Evolutionary conservation across 1,140 invertebrate species (phyloP).

Genomic region (Lucilia sericata): DNA sequence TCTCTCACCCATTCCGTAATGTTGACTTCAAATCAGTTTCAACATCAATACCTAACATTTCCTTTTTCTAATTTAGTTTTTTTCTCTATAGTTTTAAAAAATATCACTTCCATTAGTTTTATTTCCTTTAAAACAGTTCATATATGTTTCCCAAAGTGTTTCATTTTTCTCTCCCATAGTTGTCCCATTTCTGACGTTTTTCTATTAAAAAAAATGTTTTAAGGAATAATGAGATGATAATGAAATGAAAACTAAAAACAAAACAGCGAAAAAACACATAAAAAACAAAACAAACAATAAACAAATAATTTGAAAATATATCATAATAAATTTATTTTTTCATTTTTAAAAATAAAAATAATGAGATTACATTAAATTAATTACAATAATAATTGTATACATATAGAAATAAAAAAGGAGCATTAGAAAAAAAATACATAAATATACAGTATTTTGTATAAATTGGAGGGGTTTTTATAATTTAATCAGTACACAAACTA

Average conservation of each 20-base stretch:
- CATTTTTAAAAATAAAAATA: background rate
- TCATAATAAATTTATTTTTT: background rate
- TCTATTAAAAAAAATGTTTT: no score
- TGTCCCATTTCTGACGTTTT: background rate
- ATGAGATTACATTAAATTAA: constrained; percentile 24
- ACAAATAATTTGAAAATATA: background rate
- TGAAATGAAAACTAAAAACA: background rate
- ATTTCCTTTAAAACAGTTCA: no score
- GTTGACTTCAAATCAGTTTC: no score
- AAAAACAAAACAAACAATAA: background rate
- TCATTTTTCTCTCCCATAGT: background rate
- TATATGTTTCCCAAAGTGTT: background rate
- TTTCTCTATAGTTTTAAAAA: no score
- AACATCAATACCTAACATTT: no score
- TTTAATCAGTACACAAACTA: background rate
- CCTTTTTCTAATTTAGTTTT: no score
- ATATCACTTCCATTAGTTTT: no score
- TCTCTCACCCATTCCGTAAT: no score
- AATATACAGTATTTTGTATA: background rate
- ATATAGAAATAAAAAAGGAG: background rate
- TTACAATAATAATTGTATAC: constrained; percentile 23
- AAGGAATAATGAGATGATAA: background rate
- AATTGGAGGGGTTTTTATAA: background rate
- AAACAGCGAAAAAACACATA: background rate
- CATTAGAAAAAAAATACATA: background rate